Evolutionary conservation across 2,113 vertebrate species (phyloP), one percentile per base, ranked within the genome.

Genomic region (Alces alces): DNA sequence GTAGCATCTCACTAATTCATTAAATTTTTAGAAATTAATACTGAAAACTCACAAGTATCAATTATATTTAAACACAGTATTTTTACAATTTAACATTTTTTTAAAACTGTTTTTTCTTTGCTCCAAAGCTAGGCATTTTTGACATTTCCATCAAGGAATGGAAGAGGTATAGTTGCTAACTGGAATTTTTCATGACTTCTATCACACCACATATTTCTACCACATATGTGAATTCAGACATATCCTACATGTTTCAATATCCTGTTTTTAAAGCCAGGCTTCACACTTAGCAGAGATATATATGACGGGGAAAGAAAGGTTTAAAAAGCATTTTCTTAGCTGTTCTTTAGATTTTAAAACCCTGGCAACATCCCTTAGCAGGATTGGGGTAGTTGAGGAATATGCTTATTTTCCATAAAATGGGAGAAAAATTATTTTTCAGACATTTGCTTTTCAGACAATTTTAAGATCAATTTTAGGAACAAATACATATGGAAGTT

Each of bases 391-490:
- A 70, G 23, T 52, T 57, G 5, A 96, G 5, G 54, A 7, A 61
- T 86, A 83, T 27, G 9, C 7, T 30, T 28, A 70, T 36, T 9
- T 66, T 57, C 45, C n/a, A 1, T 33, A 84, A 89, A 86, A 86
- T 58, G 2, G 25, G 39, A 39, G 30, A 36, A 84, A 89, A 84
- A 64, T 58, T 76, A n/a, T 43, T 88, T 79, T 83, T 36, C 92
- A 76, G 11, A 60, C 28, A 39, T 15, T 27, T 80, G 28, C 7
- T 91, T 85, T 79, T 89, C 55, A 95, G 27, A 66, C 17, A 54
- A 89, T 89, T 64, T 97, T 83, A 92, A 86, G 25, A 84, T 86
- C 7, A 96, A 84, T 11, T 78, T 95, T 86, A 89, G 13, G 19
- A 93, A 80, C 15, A 96, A 73, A 88, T 57, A 57, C 2, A 78